Percentiles rank a stretch among this genome's conserved stretches.
phyloP scores from a whole-genome alignment of 1,140 invertebrate genomes.

The Dufourea novaeangliae region DNA sequence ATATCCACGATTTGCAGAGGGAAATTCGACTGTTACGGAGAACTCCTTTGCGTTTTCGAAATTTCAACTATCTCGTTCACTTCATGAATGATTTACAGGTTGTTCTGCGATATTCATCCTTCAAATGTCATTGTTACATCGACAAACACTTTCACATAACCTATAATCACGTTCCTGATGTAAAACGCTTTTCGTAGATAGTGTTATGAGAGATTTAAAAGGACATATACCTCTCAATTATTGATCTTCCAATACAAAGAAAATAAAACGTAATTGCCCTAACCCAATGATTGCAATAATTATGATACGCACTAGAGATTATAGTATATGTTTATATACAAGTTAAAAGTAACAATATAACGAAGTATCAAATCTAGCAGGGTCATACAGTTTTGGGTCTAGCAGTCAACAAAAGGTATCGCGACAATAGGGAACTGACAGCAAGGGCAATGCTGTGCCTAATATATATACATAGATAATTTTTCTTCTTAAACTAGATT shows the following conservation, averaged over 20 bases:
- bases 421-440: too few species aligned
- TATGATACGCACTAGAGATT: too few species aligned
- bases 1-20: not conserved
- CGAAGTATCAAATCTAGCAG: too few species aligned
- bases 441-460: too few species aligned
- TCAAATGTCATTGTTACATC: not conserved
- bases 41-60: not conserved
- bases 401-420: too few species aligned
- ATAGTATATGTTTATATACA: too few species aligned
- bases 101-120: not conserved
- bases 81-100: slow-evolving; percentile 16
- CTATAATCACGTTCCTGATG: not conserved
- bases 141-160: not conserved
- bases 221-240: not conserved
- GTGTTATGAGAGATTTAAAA: not conserved
- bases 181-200: not conserved
- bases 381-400: too few species aligned
- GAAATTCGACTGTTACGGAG: not conserved
- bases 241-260: not conserved
- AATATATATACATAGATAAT: too few species aligned
- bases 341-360: too few species aligned
- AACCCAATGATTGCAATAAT: slow-evolving; percentile 26
- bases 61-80: not conserved
- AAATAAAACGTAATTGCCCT: not conserved
- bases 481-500: too few species aligned